phyloP scores from a whole-genome alignment of 1,140 invertebrate genomes.

The Popillia japonica region DNA sequence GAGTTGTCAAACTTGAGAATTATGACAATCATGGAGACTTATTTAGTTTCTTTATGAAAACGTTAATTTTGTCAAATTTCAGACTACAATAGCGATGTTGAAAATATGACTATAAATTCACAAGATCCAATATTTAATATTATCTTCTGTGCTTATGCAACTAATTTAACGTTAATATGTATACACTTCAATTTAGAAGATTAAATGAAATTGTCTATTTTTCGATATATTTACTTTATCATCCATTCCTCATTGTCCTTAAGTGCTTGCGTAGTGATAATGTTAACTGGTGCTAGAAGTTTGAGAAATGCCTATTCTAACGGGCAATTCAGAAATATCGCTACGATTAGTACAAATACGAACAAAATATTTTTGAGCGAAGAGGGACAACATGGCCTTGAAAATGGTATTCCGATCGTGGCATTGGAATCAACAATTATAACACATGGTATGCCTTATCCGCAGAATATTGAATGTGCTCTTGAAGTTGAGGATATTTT shows the following conservation, averaged over 20 bases:
- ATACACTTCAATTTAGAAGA: too few species aligned
- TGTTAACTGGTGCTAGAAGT: not conserved
- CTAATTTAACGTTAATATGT: not conserved
- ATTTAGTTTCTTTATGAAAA: too few species aligned
- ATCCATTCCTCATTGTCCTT: not conserved
- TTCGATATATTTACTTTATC: not conserved
- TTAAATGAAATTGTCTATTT: too few species aligned
- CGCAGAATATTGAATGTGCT: constrained; percentile 90
- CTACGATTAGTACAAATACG: not conserved
- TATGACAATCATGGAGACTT: too few species aligned
- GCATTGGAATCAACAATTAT: constrained; percentile 98
- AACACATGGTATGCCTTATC: constrained; percentile 97
- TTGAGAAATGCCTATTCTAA: constrained; percentile 14
- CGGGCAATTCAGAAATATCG: not conserved
- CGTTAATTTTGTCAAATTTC: too few species aligned
- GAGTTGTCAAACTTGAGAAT: too few species aligned
- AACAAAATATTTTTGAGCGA: constrained; percentile 44
- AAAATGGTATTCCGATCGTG: constrained; percentile 76
- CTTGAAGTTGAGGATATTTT: constrained; percentile 82
- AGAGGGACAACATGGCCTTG: constrained; percentile 69
- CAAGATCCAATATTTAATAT: too few species aligned
- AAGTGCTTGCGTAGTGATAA: not conserved
- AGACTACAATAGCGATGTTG: too few species aligned
- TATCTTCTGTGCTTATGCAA: not conserved
- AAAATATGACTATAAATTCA: too few species aligned